A percentile compares a stretch with the other conserved stretches of the same genome.
Conservation (phyloP, 1,140 invertebrate genomes). For the Anthonomus grandis region DNA sequence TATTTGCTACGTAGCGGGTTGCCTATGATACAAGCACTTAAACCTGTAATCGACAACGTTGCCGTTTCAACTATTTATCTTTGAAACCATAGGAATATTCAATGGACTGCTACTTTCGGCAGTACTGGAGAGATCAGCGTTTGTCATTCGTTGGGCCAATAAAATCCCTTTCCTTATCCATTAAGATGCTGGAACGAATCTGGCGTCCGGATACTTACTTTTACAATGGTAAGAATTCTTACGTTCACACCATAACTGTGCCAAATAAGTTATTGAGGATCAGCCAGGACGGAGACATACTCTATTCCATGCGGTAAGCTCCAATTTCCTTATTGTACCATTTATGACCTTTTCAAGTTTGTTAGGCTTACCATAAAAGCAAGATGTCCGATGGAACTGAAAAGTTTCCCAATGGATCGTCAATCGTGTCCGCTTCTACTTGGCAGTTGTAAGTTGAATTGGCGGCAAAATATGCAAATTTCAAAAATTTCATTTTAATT, state of each 20-base stretch:
- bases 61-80: neutral
- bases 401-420: constrained; percentile 95
- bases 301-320: constrained; percentile 88
- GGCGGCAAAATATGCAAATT: neutral
- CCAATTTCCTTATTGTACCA: neutral
- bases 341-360: constrained; percentile 35
- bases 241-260: constrained; percentile 92
- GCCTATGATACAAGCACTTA: neutral
- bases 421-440: constrained; percentile 89
- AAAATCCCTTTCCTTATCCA: constrained; percentile 77
- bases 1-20: neutral
- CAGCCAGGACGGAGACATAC: constrained; percentile 83
- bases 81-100: constrained; percentile 76
- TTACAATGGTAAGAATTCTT: constrained; percentile 87
- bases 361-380: constrained; percentile 93
- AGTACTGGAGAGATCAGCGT: constrained; percentile 81
- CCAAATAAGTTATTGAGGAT: constrained; percentile 92
- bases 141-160: constrained; percentile 79
- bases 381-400: constrained; percentile 94
- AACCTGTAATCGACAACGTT: neutral
- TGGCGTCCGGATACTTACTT: constrained; percentile 97
- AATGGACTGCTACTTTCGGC: constrained; percentile 95
- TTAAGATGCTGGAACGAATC: constrained; percentile 88
- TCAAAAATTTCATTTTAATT: constrained; percentile 17
- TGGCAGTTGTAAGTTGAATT: constrained; percentile 83